Percentiles rank a stretch among this genome's conserved stretches.
These are phyloP conservation scores for Mustela nigripes DNA, from an alignment of 2,113 vertebrate species.

Conservation along the genomic window DNA sequence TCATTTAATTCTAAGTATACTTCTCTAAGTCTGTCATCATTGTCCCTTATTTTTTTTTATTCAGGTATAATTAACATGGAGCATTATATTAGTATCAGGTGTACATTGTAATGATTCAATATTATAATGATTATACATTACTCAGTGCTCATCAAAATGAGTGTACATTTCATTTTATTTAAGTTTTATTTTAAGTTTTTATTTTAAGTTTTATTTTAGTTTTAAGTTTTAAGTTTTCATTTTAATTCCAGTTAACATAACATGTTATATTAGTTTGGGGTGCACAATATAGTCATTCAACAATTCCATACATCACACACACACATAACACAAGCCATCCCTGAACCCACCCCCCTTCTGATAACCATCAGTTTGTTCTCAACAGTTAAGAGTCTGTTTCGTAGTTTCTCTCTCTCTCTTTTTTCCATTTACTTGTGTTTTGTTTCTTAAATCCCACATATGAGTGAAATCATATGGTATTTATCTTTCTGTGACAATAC, in stretches of 20 bases:
- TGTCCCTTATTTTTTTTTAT: neutral
- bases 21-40: neutral
- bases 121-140: neutral
- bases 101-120: neutral
- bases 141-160: neutral
- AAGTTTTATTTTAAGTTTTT: neutral
- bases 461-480: neutral
- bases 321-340: neutral
- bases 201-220: neutral
- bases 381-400: neutral
- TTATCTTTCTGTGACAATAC: neutral
- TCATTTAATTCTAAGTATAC: neutral
- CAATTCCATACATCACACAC: neutral
- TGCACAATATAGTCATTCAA: neutral
- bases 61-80: neutral
- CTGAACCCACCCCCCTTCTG: neutral
- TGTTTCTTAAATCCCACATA: neutral
- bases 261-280: neutral
- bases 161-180: neutral
- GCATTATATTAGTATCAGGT: neutral
- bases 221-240: neutral
- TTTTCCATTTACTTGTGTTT: neutral
- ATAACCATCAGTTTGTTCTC: neutral
- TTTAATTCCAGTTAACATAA: neutral
- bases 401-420: neutral